Base-by-base conservation (phyloP, 2,888 invertebrate species). In the Linnaemya vulpina region DNA sequence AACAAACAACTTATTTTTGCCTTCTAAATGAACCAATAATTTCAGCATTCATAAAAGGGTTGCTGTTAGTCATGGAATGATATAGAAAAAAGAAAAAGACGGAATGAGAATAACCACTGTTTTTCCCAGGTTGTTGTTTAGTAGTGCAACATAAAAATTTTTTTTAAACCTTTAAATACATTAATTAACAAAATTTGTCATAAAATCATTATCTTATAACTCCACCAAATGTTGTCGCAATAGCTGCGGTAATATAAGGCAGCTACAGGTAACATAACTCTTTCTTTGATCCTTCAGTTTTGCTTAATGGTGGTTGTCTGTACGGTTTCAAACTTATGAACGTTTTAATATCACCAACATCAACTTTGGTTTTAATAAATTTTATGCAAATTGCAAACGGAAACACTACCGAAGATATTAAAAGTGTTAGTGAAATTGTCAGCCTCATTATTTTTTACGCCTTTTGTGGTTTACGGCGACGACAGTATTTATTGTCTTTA, bases 351-450 rank as follows among this genome's bases (percentile, higher is more conserved):
- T 80, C 63, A 75, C 71, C 81, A 86, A 87, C 88, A 88, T 84
- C 79, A 83, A 82, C 65, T 67, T 73, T 78, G 81, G 77, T 63
- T 81, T 77, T 87, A 89, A 88, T 89, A 89, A 89, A 90, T 90
- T 90, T 90, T 91, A 92, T 92, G 92, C 90, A 92, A 92, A 92
- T 92, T 90, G 90, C 88, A 89, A 90, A 89, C 90, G 91, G 91
- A 92, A 92, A 90, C 91, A 89, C 89, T 90, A 89, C 88, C 88
- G 88, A 90, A 89, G 89, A 74, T 60, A 49, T 49, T 60, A 60
- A 60, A 60, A 71, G n/a, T 30, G 9, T 77, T 43, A 86, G 86
- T 87, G 65, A 68, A 38, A 51, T 83, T 81, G 70, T 75, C 87
- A 87, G 62, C 86, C 84, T 79, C 81, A 87, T 81, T 83, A 82